Base-by-base conservation (phyloP, 1,140 invertebrate species). In the Druon quercuslanigerum region DNA sequence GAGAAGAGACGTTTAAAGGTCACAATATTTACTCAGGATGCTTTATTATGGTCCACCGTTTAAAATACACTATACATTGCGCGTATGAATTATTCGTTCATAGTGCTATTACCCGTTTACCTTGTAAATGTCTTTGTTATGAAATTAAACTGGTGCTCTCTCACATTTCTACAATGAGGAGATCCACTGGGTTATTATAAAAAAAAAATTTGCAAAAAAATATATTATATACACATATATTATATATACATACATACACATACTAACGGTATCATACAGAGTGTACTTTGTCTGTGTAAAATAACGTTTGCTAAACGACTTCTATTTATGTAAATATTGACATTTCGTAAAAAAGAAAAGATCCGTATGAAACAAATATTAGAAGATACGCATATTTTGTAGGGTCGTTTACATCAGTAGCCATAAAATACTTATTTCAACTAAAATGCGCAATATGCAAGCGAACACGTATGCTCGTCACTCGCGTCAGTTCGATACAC, bases 1-100 rank as follows among this genome's bases (percentile, higher is more conserved):
- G 76, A 84, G 86, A 52, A 82, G 79, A 89, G 79, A 88, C 84
- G 87, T 84, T 82, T 86, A 88, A 90, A 88, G 84, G 84, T 90
- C 88, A 91, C 89, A 90, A 91, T 91, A 91, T 91, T 90, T 91
- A 91, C 90, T 91, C 89, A 91, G 90, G 89, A 91, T 90, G 89
- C 87, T 90, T 91, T 87, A 90, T 90, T 90, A 90, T 87, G 88
- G 86, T 91, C 86, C 88, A 86, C 83, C 85, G 85, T 85, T 87
- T 80, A 82, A 87, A 76, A 79, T 79, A 75, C 86, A 82, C 84
- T 82, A 83, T 81, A 81, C 82, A 80, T n/a, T 81, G 84, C 80
- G 86, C 87, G 85, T 87, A 84, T 88, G 86, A 89, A 88, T 89
- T 86, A 87, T 86, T 87, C 83, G 83, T 88, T 88, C 84, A 88